Percentiles rank a stretch among this genome's conserved stretches.
These are phyloP conservation scores for Drosophila parvula DNA, from an alignment of 1,140 invertebrate genomes.

Conservation along the genomic window DNA sequence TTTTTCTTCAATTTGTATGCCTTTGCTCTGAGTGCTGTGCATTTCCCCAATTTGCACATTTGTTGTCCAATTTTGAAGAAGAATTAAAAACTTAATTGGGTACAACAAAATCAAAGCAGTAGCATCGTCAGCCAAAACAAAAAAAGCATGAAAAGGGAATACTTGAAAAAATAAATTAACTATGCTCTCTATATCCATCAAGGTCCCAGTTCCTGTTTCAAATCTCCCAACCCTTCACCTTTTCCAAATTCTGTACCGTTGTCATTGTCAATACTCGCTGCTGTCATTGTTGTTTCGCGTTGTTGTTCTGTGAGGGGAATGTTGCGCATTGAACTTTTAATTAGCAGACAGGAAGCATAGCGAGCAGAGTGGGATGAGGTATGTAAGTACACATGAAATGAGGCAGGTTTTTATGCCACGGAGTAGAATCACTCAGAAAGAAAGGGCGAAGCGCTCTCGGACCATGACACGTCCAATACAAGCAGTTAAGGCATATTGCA, in stretches of 20 bases:
- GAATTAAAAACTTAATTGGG: conserved; percentile 67
- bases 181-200: conserved; percentile 34
- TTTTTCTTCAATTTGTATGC: background rate
- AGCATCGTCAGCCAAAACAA: conserved; percentile 7
- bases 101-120: conserved; percentile 27
- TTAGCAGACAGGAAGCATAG: conserved; percentile 50
- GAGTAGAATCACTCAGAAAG: conserved; percentile 8
- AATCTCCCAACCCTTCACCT: background rate
- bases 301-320: conserved; percentile 48
- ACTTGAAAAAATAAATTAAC: conserved; percentile 59
- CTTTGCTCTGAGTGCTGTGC: background rate
- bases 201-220: background rate
- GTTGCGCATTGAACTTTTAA: conserved; percentile 76
- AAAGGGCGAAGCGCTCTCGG: conserved; percentile 23
- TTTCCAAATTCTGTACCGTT: conserved; percentile 43
- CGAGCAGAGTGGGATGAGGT: background rate
- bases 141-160: conserved; percentile 20
- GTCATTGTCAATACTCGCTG: conserved; percentile 54
- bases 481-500: background rate
- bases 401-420: conserved; percentile 26
- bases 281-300: conserved; percentile 23
- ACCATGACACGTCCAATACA: conserved; percentile 38
- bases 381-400: conserved; percentile 5
- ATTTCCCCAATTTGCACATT: conserved; percentile 51
- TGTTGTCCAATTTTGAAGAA: conserved; percentile 63